Evolutionary conservation across 2,113 vertebrate species (phyloP), one percentile per base, ranked within the genome.

Genomic region (Prochilodus magdalenae): DNA sequence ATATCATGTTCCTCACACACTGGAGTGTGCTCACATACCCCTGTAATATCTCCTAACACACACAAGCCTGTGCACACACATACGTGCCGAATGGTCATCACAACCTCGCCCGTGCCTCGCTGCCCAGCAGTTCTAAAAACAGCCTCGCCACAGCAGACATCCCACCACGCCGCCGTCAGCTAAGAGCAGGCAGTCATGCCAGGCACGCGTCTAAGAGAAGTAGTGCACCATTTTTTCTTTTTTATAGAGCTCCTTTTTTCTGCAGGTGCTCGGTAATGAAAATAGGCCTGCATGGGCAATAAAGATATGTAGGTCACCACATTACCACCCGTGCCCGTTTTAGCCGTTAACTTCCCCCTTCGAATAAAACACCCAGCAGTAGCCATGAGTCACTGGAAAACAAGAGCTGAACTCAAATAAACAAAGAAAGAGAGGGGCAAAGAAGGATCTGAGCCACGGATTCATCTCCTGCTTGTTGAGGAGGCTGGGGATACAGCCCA

Each of bases 281-380:
- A 70, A 70, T 44, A 70, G 66, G 22, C 27, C 27, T 63, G 47
- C 83, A 86, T 80, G 83, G 83, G 81, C 79, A 86, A 88, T 88
- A 87, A 90, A 90, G 73, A 84, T 85, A 93, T 91, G 83, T 90
- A 91, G 89, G 88, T 91, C 91, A 91, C 79, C 85, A 29, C 62
- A 86, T 77, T 89, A 84, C 76, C 73, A 74, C 66, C 86, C 33
- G 70, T 10, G 30, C 78, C 76, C 53, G 66, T 27, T 83, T 77
- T 67, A 80, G 84, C 18, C 33, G 27, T 62, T 73, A 75, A 71
- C 66, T 65, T 60, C 59, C 80, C 70, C 79, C 69, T 59, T 66
- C 55, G 3, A 51, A 55, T 36, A 66, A 57, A 66, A 26, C 22
- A 30, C 63, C 20, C 51, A 4, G 20, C 27, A 55, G 60, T 14